Percentiles rank a stretch among this genome's conserved stretches.
These are phyloP conservation scores for Anastrepha obliqua DNA, from an alignment of 1,140 invertebrate species.

Conservation along the genomic window DNA sequence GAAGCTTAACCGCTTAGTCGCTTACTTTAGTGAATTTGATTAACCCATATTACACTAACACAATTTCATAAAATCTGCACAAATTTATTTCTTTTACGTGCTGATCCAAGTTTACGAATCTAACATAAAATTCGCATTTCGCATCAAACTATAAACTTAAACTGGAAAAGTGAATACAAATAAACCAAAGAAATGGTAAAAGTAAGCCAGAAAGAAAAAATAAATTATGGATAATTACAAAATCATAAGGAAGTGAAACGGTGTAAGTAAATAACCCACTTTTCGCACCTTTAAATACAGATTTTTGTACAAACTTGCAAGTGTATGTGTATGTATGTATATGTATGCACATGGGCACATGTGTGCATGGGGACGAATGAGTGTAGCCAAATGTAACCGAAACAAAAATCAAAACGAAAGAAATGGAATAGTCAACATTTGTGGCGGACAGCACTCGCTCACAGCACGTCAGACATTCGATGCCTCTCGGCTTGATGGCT, in stretches of 20 bases:
- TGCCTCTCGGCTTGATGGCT: not conserved
- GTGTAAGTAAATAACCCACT: constrained; percentile 52
- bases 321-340: not conserved
- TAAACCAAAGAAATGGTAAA: not conserved
- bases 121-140: not conserved
- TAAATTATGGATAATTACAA: constrained; percentile 28
- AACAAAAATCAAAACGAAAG: constrained; percentile 5
- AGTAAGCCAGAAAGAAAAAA: not conserved
- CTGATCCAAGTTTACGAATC: not conserved
- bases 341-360: not conserved
- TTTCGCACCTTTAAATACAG: constrained; percentile 32
- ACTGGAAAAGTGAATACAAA: not conserved
- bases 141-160: not conserved
- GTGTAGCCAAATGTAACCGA: not conserved
- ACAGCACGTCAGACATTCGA: not conserved
- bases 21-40: too few relatives aligned
- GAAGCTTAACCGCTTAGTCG: too few relatives aligned
- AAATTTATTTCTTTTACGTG: not conserved
- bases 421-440: not conserved
- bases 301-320: not conserved
- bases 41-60: constrained; percentile 23
- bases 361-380: not conserved
- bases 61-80: not conserved
- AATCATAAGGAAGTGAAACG: constrained; percentile 49
- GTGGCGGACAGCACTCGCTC: not conserved